These are phyloP conservation scores for Oreonectes daqikongensis DNA, from an alignment of 2,797 vertebrate species.

Conservation along the genomic window DNA sequence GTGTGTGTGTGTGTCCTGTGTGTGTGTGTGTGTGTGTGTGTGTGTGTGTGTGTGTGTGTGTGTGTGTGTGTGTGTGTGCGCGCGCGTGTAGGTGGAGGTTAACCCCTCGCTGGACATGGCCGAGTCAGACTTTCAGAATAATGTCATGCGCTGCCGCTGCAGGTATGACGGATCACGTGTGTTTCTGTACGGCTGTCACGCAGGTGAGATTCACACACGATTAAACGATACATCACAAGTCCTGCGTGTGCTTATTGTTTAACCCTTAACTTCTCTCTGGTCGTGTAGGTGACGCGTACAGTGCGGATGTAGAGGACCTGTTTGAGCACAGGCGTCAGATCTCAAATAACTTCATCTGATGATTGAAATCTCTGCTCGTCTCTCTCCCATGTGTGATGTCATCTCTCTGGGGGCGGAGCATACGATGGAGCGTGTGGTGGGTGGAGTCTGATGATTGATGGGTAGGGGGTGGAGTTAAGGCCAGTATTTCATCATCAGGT, in stretches of 20 bases:
- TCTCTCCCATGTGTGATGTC: slow-evolving; percentile 3
- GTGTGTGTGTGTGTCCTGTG: too few relatives aligned
- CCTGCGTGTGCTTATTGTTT: not conserved
- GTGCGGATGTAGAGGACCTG: slow-evolving; percentile 80
- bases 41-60: too few relatives aligned
- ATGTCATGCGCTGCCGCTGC: slow-evolving; percentile 90
- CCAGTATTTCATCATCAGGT: slow-evolving; percentile 12
- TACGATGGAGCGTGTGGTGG: not conserved
- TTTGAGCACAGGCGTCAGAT: slow-evolving; percentile 88
- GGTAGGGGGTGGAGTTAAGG: not conserved
- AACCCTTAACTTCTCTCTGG: not conserved
- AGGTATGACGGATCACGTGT: slow-evolving; percentile 89
- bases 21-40: too few relatives aligned
- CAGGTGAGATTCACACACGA: slow-evolving; percentile 73
- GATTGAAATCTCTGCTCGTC: slow-evolving; percentile 37
- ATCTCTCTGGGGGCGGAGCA: not conserved
- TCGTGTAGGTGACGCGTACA: slow-evolving; percentile 84
- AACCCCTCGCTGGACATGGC: slow-evolving; percentile 94
- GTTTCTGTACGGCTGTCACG: slow-evolving; percentile 91
- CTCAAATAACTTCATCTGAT: slow-evolving; percentile 89
- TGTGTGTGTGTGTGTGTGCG: too few relatives aligned
- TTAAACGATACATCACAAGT: not conserved
- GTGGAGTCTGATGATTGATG: slow-evolving; percentile 26
- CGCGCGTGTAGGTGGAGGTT: slow-evolving; percentile 84
- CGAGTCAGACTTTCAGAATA: slow-evolving; percentile 95